Evolutionary conservation across 1,140 invertebrate genomes (phyloP), one percentile per base, ranked within the genome.

Genomic region (Medauroidea extradentata): DNA sequence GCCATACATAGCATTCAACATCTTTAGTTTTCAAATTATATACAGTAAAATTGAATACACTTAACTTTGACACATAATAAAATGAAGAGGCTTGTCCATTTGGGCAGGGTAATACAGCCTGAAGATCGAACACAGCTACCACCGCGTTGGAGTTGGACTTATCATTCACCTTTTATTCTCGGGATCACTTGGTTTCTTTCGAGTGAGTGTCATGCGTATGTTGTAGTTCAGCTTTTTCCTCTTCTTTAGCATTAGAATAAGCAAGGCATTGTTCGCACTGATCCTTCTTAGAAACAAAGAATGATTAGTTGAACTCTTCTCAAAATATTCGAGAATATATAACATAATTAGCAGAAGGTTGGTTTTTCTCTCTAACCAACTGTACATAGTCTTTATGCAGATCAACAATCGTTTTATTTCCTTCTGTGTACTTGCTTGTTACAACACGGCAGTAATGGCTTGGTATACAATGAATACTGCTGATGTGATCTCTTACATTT

Each of bases 291-390:
- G 19, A 57, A 21, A 41, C 34, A 55, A 60, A 54, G 27, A 61
- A 55, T 38, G 49, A 61, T 50, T 68, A 66, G 62, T 73, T 72
- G 52, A 72, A 74, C 54, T 72, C 63, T 11, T 48, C 27, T 46
- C 68, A 69, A 51, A 74, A 74, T 59, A 71, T 69, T 14, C 56
- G 34, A 0, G 14, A n/a, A 60, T 67, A 73, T 14, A 69, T 65
- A 39, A 60, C 62, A 50, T 69, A 66, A 50, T 65, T 66, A 16
- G 55, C 66, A 61, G 27, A 50, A 42, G 57, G 51, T 50, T 62
- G 62, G 34, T 63, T 62, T 52, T 63, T 48, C 57, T 59, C 14
- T 41, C 63, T 60, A 34, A 63, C 62, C 23, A 59, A 14, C 48
- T 67, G 51, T 3, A 38, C 44, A 54, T 73, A 73, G 49, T 71